phyloP scores from a whole-genome alignment of 2,797 vertebrate genomes.

The Luscinia luscinia region DNA sequence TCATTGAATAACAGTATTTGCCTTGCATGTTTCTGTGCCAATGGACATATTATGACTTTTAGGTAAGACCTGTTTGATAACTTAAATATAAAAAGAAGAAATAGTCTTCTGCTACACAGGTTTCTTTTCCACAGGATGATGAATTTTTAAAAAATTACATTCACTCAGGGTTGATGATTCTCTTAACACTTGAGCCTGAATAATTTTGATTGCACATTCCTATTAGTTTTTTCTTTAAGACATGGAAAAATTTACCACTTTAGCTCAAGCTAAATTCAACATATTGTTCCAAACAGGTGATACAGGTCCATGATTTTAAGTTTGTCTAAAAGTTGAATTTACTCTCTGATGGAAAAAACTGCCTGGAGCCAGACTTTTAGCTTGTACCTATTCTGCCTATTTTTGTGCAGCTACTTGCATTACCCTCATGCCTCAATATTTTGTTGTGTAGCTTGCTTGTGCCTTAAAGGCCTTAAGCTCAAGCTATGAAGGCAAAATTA shows the following conservation, averaged over 20 bases:
- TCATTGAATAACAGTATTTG: slow-evolving; percentile 90
- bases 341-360: not conserved
- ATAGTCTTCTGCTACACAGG: not conserved
- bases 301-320: not conserved
- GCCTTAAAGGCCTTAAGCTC: not conserved
- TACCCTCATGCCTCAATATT: not conserved
- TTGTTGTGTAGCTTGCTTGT: not conserved
- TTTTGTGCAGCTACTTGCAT: not conserved
- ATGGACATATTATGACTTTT: slow-evolving; percentile 99
- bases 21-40: slow-evolving; percentile 97
- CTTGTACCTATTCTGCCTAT: not conserved
- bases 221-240: not conserved
- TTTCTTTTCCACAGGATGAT: not conserved
- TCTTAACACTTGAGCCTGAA: not conserved
- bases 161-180: not conserved
- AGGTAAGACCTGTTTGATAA: slow-evolving; percentile 82
- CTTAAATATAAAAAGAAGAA: not conserved
- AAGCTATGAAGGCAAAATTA: not conserved
- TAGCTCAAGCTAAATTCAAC: not conserved
- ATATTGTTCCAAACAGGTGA: not conserved
- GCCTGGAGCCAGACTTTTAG: not conserved
- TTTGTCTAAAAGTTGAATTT: not conserved
- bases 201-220: not conserved
- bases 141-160: not conserved
- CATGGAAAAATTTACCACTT: not conserved